Base-by-base conservation (phyloP, 2,888 invertebrate species). In the Tiphia femorata region DNA sequence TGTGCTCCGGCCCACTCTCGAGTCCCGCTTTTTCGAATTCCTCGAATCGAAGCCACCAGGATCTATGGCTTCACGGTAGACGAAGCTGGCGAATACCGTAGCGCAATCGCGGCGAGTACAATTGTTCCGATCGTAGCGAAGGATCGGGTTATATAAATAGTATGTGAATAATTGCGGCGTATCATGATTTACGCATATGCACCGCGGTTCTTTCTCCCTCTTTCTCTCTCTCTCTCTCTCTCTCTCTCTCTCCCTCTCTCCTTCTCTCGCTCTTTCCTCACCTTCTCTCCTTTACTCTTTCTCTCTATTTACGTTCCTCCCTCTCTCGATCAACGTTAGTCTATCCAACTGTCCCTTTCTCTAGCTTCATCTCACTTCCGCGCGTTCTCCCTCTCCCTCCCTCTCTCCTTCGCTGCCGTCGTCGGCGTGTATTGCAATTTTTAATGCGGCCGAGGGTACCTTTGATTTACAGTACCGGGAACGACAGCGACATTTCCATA, bases 111-210 rank as follows among this genome's bases (percentile, higher is more conserved):
- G 57, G 40, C 37, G 58, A 52, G 44, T 25, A 56, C 58, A 55
- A 53, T 67, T 56, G 55, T 37, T 56, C 60, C 55, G 63, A 64
- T 64, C 60, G 56, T 56, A 25, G 42, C 43, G 38, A 35, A 35
- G 46, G 55, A 67, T 67, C 67, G 67, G n/a, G 50, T 67, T 67
- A 57, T 58, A 64, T 59, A 67, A 67, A 62, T 55, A 52, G 30
- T 21, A 37, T 48, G 40, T 29, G 48, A 55, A 59, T 38, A 33
- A 55, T 37, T 44, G 33, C 33, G 12, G 12, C 4, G n/a, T 14
- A 14, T 14, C 4, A 5, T 33, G 33, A 33, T 33, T 33, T 33
- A 33, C 8, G 33, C 43, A 19, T 19, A 42, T 25, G 20, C 27
- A 20, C 21, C 25, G 25, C 25, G 5, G 8, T 42, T 48, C 51